Base-by-base conservation (phyloP, 23 tunicate species). In the Clavelina lepadiformis region DNA sequence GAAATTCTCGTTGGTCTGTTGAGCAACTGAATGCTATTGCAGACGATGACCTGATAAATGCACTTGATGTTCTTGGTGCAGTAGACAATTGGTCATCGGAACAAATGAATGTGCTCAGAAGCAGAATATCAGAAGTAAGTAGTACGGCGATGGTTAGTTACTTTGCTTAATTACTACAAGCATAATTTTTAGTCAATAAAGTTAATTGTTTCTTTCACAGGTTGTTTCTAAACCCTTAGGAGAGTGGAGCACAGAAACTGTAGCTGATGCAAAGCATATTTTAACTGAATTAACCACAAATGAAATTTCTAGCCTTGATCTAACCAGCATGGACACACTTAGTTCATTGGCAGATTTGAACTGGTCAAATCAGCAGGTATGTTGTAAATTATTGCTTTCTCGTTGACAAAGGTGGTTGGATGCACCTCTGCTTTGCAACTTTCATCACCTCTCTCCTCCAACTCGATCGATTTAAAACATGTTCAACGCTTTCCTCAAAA, bases 241-340 rank as follows among this genome's bases (percentile, higher is more conserved):
- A 2, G 31, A 54, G 20, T 81, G 88, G 88, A 56, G 47, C 8
- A 35, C 51, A 5, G 29, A 51, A 33, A 68, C 24, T 38, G 38
- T 81, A 11, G 37, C 71, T 19, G 80, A 81, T 52, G 88, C 88
- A 2, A 71, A 81, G 35, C 38, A 81, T 44, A 46, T 81, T 32
- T 59, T 81, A 6, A 56, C 34, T 1, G 74, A 45, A 15, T 41
- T 81, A 44, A 34, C 88, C 23, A 28, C 6, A 22, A 0, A 44
- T 1, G 63, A 81, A 65, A 71, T 73, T 37, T n/a, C 22, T 3
- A 3, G 26, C 28, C 69, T 81, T 19, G 67, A 61, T 41, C 38
- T 73, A 11, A 45, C 65, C 58, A 79, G 71, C 11, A 41, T 73
- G 19, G 80, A 73, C 11, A 56, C 80, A 0, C 36, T 47, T 3